Base-by-base conservation (phyloP, 1,140 invertebrate genomes). In the Hyles euphorbiae region DNA sequence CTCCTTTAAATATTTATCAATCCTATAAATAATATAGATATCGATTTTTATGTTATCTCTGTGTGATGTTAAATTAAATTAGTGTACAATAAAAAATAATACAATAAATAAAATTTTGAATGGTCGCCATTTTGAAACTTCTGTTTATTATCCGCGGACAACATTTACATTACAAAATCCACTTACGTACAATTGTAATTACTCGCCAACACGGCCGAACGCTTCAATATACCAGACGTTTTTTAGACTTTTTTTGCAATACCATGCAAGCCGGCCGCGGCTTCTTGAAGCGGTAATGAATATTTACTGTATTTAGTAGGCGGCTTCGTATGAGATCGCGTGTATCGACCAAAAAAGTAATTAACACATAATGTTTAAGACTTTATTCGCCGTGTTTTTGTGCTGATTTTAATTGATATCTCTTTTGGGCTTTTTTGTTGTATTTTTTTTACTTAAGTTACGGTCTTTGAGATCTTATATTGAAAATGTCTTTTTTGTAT, bases 221-320 rank as follows among this genome's bases (percentile, higher is more conserved):
- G 44, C 58, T 65, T 54, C 58, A 51, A 51, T 54, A 56, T 58
- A 62, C 45, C 45, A 47, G 33, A 56, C 52, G 50, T 65, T 67
- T 64, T 66, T 57, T 51, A 45, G 56, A 32, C 51, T 63, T 67
- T 59, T 71, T 52, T 63, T 54, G 1, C 36, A 57, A 60, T 56
- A 61, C 66, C 46, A 44, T 46, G 34, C 40, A 34, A 65, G 52
- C 58, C 62, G 62, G 64, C 63, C 55, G 32, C 49, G 53, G 56
- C 44, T 34, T 64, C 52, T 50, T 22, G 58, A 59, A 53, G 58
- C 58, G 56, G 50, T 72, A 65, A 72, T 72, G 64, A 72, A 69
- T 69, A 72, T 72, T 69, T 69, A 67, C 62, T 65, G 58, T 67
- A 64, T 65, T 65, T 58, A 63, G 56, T 60, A 6, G 58, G 46